A percentile compares a stretch with the other conserved stretches of the same genome.
Conservation (phyloP, 2,113 vertebrate genomes). For the Speoplatyrhinus poulsoni region DNA sequence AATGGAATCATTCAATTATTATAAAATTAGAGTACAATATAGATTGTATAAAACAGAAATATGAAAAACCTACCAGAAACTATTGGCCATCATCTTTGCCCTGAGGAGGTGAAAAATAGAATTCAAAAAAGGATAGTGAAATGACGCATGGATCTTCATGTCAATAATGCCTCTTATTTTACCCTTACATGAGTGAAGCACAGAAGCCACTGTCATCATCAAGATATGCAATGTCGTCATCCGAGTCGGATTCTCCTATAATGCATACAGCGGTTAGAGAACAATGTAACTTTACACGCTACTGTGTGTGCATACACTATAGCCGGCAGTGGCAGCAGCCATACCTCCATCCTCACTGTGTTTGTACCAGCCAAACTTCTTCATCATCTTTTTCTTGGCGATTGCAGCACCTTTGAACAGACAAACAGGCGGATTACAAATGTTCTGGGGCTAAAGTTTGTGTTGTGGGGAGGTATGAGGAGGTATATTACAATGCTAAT, state of each 20-base stretch:
- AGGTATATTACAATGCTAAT: neutral
- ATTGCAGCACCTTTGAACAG: slow-evolving; percentile 70
- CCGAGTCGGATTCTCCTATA: slow-evolving; percentile 73
- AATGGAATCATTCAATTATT: neutral
- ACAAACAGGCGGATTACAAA: neutral
- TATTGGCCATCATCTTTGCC: slow-evolving; percentile 80
- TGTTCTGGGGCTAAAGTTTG: neutral
- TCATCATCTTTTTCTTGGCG: slow-evolving; percentile 83
- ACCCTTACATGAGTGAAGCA: slow-evolving; percentile 74
- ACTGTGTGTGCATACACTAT: too few species aligned
- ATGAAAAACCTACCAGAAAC: slow-evolving; percentile 73
- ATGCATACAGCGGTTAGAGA: slow-evolving; percentile 13
- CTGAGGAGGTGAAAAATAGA: slow-evolving; percentile 45
- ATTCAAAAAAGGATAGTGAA: neutral
- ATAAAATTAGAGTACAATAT: neutral
- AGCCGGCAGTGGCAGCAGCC: neutral
- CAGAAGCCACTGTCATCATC: slow-evolving; percentile 78
- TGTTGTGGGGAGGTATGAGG: neutral
- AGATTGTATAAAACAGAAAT: neutral
- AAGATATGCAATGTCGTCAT: slow-evolving; percentile 77
- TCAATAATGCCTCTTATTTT: neutral
- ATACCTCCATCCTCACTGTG: slow-evolving; percentile 76
- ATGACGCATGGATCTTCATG: neutral
- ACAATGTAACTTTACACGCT: neutral
- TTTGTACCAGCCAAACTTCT: slow-evolving; percentile 82